phyloP scores from a whole-genome alignment of 2,113 vertebrate species.

The Helogale parvula region DNA sequence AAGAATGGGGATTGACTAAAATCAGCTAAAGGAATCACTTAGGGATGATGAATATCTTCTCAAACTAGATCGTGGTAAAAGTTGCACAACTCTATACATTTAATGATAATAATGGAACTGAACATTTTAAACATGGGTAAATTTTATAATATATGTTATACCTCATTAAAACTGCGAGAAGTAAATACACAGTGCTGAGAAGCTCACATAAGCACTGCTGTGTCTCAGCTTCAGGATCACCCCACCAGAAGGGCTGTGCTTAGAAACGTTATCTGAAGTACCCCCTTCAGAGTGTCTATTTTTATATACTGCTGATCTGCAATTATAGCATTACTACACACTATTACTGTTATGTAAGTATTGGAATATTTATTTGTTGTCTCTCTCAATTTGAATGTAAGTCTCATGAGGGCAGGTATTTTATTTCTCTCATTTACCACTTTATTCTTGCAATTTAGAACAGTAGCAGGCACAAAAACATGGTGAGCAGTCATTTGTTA shows the following conservation, averaged over 20 bases:
- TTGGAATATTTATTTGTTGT: not conserved
- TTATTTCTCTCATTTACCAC: constrained; percentile 33
- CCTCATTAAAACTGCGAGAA: not conserved
- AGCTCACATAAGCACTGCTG: not conserved
- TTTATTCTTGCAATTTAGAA: constrained; percentile 12
- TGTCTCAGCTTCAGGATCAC: not conserved
- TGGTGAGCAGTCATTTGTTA: not conserved
- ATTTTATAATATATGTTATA: not conserved
- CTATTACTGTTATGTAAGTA: not conserved
- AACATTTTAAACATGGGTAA: not conserved
- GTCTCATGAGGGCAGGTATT: not conserved
- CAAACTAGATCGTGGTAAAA: not conserved
- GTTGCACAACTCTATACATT: not conserved
- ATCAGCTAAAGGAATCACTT: not conserved
- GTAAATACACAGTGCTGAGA: not conserved
- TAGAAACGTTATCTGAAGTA: not conserved
- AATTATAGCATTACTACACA: not conserved
- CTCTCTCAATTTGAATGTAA: not conserved
- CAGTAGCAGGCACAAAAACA: not conserved
- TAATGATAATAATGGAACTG: not conserved
- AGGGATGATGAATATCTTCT: not conserved
- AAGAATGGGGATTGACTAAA: not conserved
- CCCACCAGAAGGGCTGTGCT: not conserved
- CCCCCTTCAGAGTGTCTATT: not conserved
- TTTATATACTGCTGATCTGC: not conserved